These are phyloP conservation scores for Ernsta delagoae DNA, from an alignment of 2,888 invertebrate genomes.

Conservation along the genomic window DNA sequence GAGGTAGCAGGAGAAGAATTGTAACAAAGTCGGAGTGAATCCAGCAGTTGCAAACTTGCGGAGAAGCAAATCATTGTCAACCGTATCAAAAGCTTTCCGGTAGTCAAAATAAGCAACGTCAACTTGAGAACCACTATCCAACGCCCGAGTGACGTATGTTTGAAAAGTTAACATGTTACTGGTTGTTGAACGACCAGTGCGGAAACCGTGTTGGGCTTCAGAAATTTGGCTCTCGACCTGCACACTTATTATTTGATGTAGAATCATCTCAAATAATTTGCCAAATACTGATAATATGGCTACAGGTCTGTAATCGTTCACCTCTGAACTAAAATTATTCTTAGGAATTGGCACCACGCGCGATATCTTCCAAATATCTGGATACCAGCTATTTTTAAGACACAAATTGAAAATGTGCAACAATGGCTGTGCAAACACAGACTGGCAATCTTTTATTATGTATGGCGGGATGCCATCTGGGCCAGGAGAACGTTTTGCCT, in stretches of 20 bases:
- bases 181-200: neutral
- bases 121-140: neutral
- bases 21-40: too few species aligned
- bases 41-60: neutral
- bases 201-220: neutral
- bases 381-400: neutral
- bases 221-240: neutral
- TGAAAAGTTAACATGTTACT: slow-evolving; percentile 7
- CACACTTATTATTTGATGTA: neutral
- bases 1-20: slow-evolving; percentile 3
- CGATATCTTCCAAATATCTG: neutral
- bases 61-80: neutral
- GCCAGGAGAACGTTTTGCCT: too few species aligned
- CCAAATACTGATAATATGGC: slow-evolving; percentile 6
- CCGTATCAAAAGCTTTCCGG: slow-evolving; percentile 16
- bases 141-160: neutral
- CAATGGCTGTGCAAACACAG: too few species aligned
- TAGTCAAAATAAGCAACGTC: slow-evolving; percentile 7
- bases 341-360: slow-evolving; percentile 1
- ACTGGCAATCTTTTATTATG: too few species aligned
- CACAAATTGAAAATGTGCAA: slow-evolving; percentile 8
- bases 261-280: neutral
- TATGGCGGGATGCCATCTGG: too few species aligned
- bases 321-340: neutral
- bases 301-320: neutral